These are phyloP conservation scores for Xestoiulus laeticollis DNA, from an alignment of 2,888 invertebrate species.

Conservation along the genomic window DNA sequence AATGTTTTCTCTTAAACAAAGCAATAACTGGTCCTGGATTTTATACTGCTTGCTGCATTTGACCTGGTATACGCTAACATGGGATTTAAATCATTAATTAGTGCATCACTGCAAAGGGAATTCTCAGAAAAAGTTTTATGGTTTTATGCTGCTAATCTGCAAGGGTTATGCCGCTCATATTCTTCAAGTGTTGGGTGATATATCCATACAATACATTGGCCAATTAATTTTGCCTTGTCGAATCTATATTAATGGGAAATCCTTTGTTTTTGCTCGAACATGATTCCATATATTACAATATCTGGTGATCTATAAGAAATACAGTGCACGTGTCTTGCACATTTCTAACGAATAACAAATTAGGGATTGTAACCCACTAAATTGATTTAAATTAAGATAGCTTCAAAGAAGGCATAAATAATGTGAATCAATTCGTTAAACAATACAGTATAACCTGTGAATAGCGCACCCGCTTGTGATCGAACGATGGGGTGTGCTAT, in stretches of 20 bases:
- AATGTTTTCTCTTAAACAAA: neutral
- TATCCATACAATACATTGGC: neutral
- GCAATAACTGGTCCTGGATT: neutral
- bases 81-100: neutral
- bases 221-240: neutral
- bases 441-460: no score
- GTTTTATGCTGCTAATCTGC: neutral
- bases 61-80: neutral
- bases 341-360: no score
- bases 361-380: no score
- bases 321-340: no score
- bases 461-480: no score
- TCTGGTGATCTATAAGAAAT: neutral
- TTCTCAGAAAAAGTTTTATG: constrained; percentile 1
- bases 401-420: no score
- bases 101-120: neutral
- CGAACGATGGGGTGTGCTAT: no score
- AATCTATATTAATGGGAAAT: neutral
- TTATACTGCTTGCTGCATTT: neutral
- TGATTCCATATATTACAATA: neutral
- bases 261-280: neutral
- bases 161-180: neutral
- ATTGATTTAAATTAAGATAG: no score
- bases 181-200: neutral
- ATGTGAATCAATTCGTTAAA: no score